These are phyloP conservation scores for Sebastes wilsoni DNA, from an alignment of 2,797 vertebrate species.

Conservation along the genomic window DNA sequence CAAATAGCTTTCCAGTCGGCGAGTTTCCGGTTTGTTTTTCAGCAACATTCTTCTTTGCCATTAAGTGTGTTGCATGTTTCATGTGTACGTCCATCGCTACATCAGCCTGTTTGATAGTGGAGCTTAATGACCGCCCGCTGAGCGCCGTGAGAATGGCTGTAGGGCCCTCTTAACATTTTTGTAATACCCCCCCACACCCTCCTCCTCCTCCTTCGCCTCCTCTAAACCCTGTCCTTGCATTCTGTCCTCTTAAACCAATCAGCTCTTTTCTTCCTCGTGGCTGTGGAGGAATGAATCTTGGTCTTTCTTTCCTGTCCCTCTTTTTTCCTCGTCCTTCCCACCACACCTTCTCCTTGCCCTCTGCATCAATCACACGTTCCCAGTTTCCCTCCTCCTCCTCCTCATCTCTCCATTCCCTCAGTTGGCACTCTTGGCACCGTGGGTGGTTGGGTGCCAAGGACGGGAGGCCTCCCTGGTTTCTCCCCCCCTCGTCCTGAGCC, in stretches of 20 bases:
- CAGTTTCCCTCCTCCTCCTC: background rate
- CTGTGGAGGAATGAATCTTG: slow-evolving; percentile 68
- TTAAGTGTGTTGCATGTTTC: slow-evolving; percentile 41
- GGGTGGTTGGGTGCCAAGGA: slow-evolving; percentile 60
- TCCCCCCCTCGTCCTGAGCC: slow-evolving; percentile 3
- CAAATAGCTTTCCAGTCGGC: slow-evolving; percentile 4
- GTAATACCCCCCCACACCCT: slow-evolving; percentile 64
- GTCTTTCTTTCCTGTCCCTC: slow-evolving; percentile 13
- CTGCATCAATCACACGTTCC: slow-evolving; percentile 24
- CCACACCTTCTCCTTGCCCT: slow-evolving; percentile 6
- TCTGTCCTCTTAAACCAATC: slow-evolving; percentile 59
- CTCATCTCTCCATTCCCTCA: slow-evolving; percentile 47
- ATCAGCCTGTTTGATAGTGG: slow-evolving; percentile 71
- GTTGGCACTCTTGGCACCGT: slow-evolving; percentile 62
- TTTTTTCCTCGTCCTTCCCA: slow-evolving; percentile 9
- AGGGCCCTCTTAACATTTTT: slow-evolving; percentile 83
- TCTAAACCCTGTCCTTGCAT: slow-evolving; percentile 54
- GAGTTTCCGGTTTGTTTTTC: slow-evolving; percentile 20
- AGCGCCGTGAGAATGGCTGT: slow-evolving; percentile 76
- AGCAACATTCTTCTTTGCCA: slow-evolving; percentile 7
- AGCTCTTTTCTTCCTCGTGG: slow-evolving; percentile 48
- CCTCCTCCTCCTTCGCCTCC: slow-evolving; percentile 47
- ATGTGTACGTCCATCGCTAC: slow-evolving; percentile 70
- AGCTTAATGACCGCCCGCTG: slow-evolving; percentile 79
- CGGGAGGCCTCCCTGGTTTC: slow-evolving; percentile 55